Conservation (phyloP, 2,888 invertebrate genomes). For the Pammene aurita region DNA sequence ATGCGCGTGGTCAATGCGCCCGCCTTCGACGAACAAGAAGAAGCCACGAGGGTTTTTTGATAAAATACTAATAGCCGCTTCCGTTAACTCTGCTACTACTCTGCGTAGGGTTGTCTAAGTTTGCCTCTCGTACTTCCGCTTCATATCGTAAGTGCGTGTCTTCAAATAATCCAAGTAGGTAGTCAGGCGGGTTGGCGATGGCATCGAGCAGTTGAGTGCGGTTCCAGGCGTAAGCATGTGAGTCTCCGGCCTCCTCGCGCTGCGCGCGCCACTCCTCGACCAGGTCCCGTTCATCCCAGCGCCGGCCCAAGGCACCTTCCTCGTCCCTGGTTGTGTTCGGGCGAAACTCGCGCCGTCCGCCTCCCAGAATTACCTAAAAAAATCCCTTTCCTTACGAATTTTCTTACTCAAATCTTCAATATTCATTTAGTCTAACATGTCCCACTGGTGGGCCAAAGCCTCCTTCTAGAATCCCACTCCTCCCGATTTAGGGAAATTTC, state of each 20-base stretch:
- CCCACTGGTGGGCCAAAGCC: no score
- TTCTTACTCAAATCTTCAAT: no score
- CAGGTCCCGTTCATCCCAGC: conserved; percentile 83
- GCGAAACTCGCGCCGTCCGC: conserved; percentile 80
- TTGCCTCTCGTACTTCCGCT: conserved; percentile 52
- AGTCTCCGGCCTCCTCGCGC: conserved; percentile 51
- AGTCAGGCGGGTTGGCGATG: conserved; percentile 68
- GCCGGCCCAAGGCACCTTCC: conserved; percentile 66
- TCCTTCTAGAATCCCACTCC: no score
- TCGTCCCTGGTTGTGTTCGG: conserved; percentile 73
- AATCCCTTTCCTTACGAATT: no score
- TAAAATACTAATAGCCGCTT: conserved; percentile 86
- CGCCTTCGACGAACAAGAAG: conserved; percentile 88
- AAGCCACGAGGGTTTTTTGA: conserved; percentile 86
- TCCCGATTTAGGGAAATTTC: no score
- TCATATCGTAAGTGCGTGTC: conserved; percentile 77
- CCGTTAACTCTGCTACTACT: conserved; percentile 72
- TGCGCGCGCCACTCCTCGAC: conserved; percentile 83
- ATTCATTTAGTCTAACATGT: no score
- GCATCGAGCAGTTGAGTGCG: conserved; percentile 70
- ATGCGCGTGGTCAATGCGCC: conserved; percentile 86
- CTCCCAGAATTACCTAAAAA: conserved; percentile 78
- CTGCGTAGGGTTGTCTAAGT: conserved; percentile 82
- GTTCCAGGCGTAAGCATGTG: conserved; percentile 75
- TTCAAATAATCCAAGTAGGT: conserved; percentile 74